Evolutionary conservation across 1,140 invertebrate genomes (phyloP), one percentile per base, ranked within the genome.

Genomic region (Drosophila ficusphila): DNA sequence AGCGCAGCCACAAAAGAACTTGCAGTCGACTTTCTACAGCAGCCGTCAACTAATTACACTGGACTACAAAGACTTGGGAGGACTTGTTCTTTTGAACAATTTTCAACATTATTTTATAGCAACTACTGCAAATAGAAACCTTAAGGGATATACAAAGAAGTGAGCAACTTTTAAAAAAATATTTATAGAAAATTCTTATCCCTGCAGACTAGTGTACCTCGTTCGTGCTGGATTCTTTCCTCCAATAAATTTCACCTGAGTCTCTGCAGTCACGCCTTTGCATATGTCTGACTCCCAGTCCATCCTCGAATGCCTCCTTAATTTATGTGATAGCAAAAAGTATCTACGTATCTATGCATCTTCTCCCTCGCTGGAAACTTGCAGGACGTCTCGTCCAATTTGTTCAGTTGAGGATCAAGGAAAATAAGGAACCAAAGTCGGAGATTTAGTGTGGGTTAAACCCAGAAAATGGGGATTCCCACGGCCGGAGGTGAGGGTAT

Each of bases 221-320:
- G 51, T 64, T 79, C 65, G 39, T 60, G 46, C 6, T 23, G 29
- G 33, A 16, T 57, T 60, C 75, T 34, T 67, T 53, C 31, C 7
- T 11, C 58, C 58, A 54, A 85, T 85, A 86, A 86, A 85, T 86
- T 81, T 76, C 16, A 85, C 81, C 81, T 85, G 82, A 65, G 51
- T 65, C 51, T 39, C 42, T 62, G 44, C 56, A 68, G 81, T 81
- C 78, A 85, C 81, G 81, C 81, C 81, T 88, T 48, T 81, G 81
- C 79, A 86, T 85, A 86, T 85, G 79, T 86, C 81, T 57, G 39
- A 39, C 33, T 39, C 16, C 44, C 42, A 64, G 44, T 27, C 38
- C 16, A 31, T 52, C 27, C 60, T 7, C 23, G 21, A 27, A 25
- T 51, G 47, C 33, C 23, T 58, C 41, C 47, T 61, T 69, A 72